A percentile compares a stretch with the other conserved stretches of the same genome.
Conservation (phyloP, 2,888 invertebrate species). For the Andrena bicolor region DNA sequence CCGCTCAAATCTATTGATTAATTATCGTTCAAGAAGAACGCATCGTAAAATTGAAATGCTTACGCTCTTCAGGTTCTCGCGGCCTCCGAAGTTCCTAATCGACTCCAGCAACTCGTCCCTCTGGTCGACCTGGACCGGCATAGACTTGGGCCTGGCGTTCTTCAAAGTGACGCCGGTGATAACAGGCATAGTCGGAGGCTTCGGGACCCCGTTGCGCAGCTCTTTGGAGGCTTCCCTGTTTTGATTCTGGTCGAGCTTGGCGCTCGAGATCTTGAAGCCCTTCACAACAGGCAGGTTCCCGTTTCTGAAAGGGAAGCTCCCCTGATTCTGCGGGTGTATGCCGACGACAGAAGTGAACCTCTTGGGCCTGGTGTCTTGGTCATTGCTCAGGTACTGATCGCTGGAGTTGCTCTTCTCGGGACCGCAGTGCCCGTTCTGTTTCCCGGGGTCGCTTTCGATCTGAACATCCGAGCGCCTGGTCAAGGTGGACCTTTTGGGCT, state of each 20-base stretch:
- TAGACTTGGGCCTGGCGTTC: conserved; percentile 77
- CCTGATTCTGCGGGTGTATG: conserved; percentile 60
- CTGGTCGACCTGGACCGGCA: conserved; percentile 85
- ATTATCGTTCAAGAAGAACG: not conserved
- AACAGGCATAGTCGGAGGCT: conserved; percentile 79
- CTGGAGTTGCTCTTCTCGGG: not conserved
- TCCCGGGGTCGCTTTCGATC: conserved; percentile 47
- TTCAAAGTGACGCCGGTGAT: conserved; percentile 83
- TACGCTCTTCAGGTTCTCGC: conserved; percentile 78
- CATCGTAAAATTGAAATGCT: conserved; percentile 45
- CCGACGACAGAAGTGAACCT: conserved; percentile 79
- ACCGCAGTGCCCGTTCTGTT: conserved; percentile 59
- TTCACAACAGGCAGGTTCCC: conserved; percentile 74
- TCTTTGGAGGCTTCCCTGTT: conserved; percentile 2
- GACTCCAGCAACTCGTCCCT: conserved; percentile 89
- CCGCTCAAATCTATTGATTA: not conserved
- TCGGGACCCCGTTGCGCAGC: not conserved
- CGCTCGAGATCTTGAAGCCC: conserved; percentile 69
- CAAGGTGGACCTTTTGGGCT: conserved; percentile 65
- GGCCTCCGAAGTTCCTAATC: conserved; percentile 89
- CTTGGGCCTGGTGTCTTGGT: conserved; percentile 36
- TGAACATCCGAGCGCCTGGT: conserved; percentile 74
- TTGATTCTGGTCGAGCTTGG: conserved; percentile 18
- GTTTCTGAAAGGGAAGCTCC: conserved; percentile 37
- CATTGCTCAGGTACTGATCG: conserved; percentile 18